A percentile compares a stretch with the other conserved stretches of the same genome.
These are phyloP conservation scores for Cricetomys ansorgei DNA, from an alignment of 2,113 vertebrate genomes.

Conservation along the genomic window DNA sequence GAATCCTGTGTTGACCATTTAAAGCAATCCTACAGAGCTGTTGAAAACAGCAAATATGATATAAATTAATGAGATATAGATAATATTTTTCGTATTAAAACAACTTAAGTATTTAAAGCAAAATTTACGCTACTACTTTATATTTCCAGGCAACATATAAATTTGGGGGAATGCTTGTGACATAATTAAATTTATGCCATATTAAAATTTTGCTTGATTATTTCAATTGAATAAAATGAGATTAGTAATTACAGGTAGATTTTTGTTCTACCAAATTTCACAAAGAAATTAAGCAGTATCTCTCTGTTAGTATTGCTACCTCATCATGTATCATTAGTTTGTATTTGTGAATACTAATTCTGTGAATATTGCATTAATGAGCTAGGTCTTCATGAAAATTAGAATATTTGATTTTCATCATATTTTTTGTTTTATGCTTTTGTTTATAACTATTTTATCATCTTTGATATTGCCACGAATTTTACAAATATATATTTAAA, in stretches of 20 bases:
- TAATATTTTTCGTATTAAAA: background rate
- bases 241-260: slow-evolving; percentile 74
- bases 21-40: background rate
- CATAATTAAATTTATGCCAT: slow-evolving; percentile 72
- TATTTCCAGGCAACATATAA: slow-evolving; percentile 1
- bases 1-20: background rate
- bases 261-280: slow-evolving; percentile 73
- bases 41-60: background rate
- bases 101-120: background rate
- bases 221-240: slow-evolving; percentile 70
- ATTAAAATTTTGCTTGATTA: slow-evolving; percentile 76
- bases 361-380: slow-evolving; percentile 45
- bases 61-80: background rate
- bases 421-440: background rate
- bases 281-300: slow-evolving; percentile 56
- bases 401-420: slow-evolving; percentile 49
- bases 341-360: slow-evolving; percentile 64
- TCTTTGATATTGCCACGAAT: background rate
- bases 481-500: slow-evolving; percentile 58
- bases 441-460: background rate
- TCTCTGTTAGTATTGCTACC: slow-evolving; percentile 64
- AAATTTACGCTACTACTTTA: background rate
- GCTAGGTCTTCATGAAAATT: slow-evolving; percentile 58
- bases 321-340: slow-evolving; percentile 52
- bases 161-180: background rate